Percentiles rank a stretch among this genome's conserved stretches.
phyloP scores from a whole-genome alignment of 2,113 vertebrate species.

The Perca fluviatilis region DNA sequence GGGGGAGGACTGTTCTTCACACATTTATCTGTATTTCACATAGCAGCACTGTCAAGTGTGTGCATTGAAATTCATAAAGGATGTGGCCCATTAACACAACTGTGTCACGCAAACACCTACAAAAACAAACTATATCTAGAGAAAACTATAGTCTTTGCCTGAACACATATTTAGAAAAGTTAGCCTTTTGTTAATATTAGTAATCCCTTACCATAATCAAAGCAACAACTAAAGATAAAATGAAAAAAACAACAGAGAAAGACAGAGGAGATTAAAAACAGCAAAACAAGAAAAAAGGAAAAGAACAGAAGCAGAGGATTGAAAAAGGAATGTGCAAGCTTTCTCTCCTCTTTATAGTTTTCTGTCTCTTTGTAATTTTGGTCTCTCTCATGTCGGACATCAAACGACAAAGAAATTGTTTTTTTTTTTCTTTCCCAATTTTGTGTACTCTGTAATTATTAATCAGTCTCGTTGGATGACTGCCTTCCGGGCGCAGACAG shows the following conservation, averaged over 20 bases:
- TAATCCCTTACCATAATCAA: slow-evolving; percentile 27
- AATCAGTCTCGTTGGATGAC: slow-evolving; percentile 81
- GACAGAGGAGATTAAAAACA: slow-evolving; percentile 34
- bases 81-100: background rate
- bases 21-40: slow-evolving; percentile 23
- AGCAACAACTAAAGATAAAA: slow-evolving; percentile 27
- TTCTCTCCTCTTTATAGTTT: slow-evolving; percentile 73
- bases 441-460: slow-evolving; percentile 88
- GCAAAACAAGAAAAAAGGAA: slow-evolving; percentile 58
- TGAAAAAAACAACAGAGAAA: slow-evolving; percentile 12
- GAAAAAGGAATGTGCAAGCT: slow-evolving; percentile 70
- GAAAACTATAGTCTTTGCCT: background rate
- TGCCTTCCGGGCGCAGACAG: slow-evolving; percentile 79
- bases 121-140: slow-evolving; percentile 1
- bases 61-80: background rate
- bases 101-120: background rate
- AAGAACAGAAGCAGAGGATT: slow-evolving; percentile 65
- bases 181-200: slow-evolving; percentile 19
- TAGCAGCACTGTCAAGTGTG: slow-evolving; percentile 8
- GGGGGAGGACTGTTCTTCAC: background rate
- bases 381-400: slow-evolving; percentile 87
- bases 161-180: slow-evolving; percentile 17
- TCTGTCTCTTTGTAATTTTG: slow-evolving; percentile 87
- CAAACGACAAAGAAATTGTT: slow-evolving; percentile 83
- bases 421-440: slow-evolving; percentile 68